Evolutionary conservation across 2,888 invertebrate genomes (phyloP), one percentile per base, ranked within the genome.

Genomic region (Athrips mouffetella): DNA sequence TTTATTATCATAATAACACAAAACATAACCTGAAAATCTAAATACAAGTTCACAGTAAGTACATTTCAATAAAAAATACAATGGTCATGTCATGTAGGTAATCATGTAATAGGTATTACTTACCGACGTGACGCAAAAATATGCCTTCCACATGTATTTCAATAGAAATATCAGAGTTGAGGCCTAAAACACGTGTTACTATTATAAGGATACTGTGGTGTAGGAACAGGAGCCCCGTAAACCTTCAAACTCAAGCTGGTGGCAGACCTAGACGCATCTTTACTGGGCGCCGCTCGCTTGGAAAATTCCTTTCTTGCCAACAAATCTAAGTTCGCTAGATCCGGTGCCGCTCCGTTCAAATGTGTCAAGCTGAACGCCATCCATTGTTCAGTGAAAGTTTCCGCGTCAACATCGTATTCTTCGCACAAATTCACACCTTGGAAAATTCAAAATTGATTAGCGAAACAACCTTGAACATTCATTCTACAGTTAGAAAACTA

Each of bases 331-430:
- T 88, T 80, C 13, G 90, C 90, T 23, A 91, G 54, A 45, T 90
- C 91, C 18, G 94, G 92, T 25, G 90, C 82, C 0, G 90, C 90
- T 27, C 91, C 92, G 58, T 90, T 88, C 55, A 91, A 77, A 67
- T 92, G 81, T 25, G 93, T 92, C 48, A 92, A 83, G 62, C 92
- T 92, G 73, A 91, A 95, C 15, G 95, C 94, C 83, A 93, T 90
- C 95, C 95, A 96, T 85, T 92, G 90, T 70, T 94, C 92, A 45
- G 92, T 93, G 60, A 95, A 91, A 63, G 92, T 91, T 69, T 92
- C 92, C 30, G 93, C 91, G 55, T 89, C 89, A 44, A 94, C 78
- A 62, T 89, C 80, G 70, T 94, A 91, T 46, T 87, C 88, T 55
- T 85, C 75, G 70, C 94, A 93, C 57, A 94, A 80, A 73, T 91